Base-by-base conservation (phyloP, 92 coral and sea anemone species). In the Epizoanthus illoricatus region DNA sequence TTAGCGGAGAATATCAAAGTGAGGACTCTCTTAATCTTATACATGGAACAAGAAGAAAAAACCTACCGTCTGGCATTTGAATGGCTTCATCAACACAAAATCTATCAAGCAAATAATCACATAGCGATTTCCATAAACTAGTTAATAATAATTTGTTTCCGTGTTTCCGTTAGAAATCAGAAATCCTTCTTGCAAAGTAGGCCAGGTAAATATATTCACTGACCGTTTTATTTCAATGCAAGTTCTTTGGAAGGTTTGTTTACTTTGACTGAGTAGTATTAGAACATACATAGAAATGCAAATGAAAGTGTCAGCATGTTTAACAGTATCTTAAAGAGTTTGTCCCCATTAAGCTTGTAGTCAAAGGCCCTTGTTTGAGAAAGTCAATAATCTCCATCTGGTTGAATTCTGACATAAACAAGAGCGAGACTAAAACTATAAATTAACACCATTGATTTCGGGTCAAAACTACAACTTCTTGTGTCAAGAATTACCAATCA, bases 51-150 rank as follows among this genome's bases (percentile, higher is more conserved):
- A 36, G 72, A 9, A 28, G 28, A 68, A 39, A 41, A 5, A 68
- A 9, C 6, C 33, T 28, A 28, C 33, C 1, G 42, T 24, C 18
- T 41, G 71, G 47, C 71, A 66, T 17, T 36, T 68, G 52, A 68
- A 68, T 68, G 73, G 73, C 21, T 67, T 67, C 42, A 5, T 54
- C 0, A 12, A 9, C 15, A 7, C 4, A 10, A 52, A 55, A 73
- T 55, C 11, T 55, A 23, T 33, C 10, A 4, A 65, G 5, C 16
- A 39, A 56, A 56, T 11, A 75, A 15, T 42, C 17, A 45, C 59
- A 75, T 59, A n/a, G 62, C 20, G 69, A 76, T 13, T 75, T 33
- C n/a, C 80, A 4, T 42, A 75, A 39, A 15, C 47, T 12, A 78
- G 36, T 41, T 20, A 78, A 43, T 20, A 15, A 21, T 18, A 59